These are phyloP conservation scores for Drosophila pseudotakahashii DNA, from an alignment of 2,888 invertebrate species.

Conservation along the genomic window DNA sequence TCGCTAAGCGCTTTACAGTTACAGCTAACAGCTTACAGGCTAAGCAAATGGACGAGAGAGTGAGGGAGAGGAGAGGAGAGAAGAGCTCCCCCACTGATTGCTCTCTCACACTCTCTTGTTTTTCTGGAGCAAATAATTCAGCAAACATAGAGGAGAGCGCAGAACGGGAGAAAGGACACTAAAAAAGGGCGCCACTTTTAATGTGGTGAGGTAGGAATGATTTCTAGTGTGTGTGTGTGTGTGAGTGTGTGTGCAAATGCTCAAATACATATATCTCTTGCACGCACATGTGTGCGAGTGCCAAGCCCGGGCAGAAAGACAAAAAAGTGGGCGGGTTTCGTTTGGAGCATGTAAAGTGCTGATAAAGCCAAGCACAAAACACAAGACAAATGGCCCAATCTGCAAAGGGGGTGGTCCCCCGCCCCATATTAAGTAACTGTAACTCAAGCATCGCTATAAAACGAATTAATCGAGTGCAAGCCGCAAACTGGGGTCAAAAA, in stretches of 20 bases:
- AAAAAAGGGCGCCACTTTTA: constrained; percentile 78
- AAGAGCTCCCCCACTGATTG: constrained; percentile 13
- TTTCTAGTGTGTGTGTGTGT: constrained; percentile 7
- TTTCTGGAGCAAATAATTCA: constrained; percentile 77
- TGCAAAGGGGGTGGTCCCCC: constrained; percentile 28
- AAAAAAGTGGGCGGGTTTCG: constrained; percentile 55
- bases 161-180: constrained; percentile 39
- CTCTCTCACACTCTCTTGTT: constrained; percentile 41
- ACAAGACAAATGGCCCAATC: constrained; percentile 41
- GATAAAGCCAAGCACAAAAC: constrained; percentile 52
- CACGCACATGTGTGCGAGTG: constrained; percentile 35
- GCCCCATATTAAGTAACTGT: constrained; percentile 37
- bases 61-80: not conserved
- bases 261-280: constrained; percentile 33
- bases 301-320: constrained; percentile 44
- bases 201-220: constrained; percentile 74
- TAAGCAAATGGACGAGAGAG: constrained; percentile 19
- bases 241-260: constrained; percentile 26
- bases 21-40: constrained; percentile 40
- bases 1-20: constrained; percentile 66
- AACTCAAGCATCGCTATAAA: constrained; percentile 14
- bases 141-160: constrained; percentile 46
- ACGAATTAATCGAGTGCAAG: constrained; percentile 6
- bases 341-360: constrained; percentile 38
- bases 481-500: not conserved